Percentiles rank a stretch among this genome's conserved stretches.
Evolutionary conservation across 1,140 invertebrate genomes (phyloP).

Genomic region (Drosophila sulfurigaster): DNA sequence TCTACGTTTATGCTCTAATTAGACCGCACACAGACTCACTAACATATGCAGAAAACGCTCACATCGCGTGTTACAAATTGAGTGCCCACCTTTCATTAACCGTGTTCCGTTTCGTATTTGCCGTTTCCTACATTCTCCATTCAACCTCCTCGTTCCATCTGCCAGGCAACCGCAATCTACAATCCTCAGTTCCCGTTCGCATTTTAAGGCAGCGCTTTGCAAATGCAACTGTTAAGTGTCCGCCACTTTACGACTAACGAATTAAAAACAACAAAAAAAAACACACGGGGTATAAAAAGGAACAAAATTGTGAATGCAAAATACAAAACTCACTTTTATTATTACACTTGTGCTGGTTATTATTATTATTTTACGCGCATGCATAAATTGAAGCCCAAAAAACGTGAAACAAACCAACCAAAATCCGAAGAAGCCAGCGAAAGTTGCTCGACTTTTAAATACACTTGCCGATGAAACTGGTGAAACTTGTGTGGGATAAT

Average conservation of each 20-base stretch:
- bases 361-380: conserved; percentile 76
- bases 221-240: conserved; percentile 70
- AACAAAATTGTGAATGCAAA: conserved; percentile 49
- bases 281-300: conserved; percentile 6
- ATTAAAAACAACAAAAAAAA: conserved; percentile 46
- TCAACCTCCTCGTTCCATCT: neutral
- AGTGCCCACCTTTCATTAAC: conserved; percentile 60
- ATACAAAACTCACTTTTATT: conserved; percentile 52
- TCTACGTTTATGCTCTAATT: conserved; percentile 66
- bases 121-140: conserved; percentile 25
- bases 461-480: conserved; percentile 2
- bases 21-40: conserved; percentile 44
- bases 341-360: conserved; percentile 52
- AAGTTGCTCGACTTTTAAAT: conserved; percentile 5
- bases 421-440: conserved; percentile 6
- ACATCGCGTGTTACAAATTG: conserved; percentile 64
- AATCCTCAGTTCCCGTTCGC: conserved; percentile 8
- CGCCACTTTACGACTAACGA: conserved; percentile 64
- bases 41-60: conserved; percentile 30
- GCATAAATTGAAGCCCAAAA: conserved; percentile 57
- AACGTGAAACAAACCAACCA: conserved; percentile 10
- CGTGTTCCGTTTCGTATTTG: conserved; percentile 39
- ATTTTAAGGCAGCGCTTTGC: conserved; percentile 7
- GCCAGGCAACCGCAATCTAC: neutral
- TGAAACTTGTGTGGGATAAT: neutral